Conservation (phyloP, 2,113 vertebrate species). For the Falcunculus frontatus region DNA sequence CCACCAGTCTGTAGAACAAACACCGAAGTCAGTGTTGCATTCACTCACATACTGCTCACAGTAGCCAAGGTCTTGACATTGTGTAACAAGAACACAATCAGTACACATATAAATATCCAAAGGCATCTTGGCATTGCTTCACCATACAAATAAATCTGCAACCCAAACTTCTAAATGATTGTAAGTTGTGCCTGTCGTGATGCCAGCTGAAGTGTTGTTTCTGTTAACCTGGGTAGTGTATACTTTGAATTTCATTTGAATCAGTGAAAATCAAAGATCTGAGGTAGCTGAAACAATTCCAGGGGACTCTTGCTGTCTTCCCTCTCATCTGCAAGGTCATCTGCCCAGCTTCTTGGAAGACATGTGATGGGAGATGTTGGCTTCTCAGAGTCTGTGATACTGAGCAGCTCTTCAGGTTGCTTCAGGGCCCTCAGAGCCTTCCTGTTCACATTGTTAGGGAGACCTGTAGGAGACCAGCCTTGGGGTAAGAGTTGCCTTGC, state of each 20-base stretch:
- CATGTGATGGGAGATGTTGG: not conserved
- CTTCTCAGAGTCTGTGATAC: not conserved
- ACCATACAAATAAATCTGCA: constrained; percentile 9
- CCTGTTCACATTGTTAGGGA: not conserved
- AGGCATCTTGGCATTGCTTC: not conserved
- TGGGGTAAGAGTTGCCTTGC: not conserved
- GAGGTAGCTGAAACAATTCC: not conserved
- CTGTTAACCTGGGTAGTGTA: not conserved
- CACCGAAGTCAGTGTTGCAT: not conserved
- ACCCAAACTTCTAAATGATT: not conserved
- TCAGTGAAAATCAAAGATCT: not conserved
- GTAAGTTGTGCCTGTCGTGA: not conserved
- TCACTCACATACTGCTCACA: not conserved
- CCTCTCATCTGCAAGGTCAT: not conserved
- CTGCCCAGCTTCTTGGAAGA: not conserved
- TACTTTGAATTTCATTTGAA: not conserved
- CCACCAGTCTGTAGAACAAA: not conserved
- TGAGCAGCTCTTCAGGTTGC: not conserved
- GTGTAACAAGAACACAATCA: not conserved
- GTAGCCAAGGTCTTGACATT: not conserved
- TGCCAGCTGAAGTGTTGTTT: not conserved
- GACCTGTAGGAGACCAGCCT: not conserved
- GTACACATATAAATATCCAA: not conserved
- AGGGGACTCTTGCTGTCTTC: not conserved
- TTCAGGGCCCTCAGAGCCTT: not conserved